Percentiles rank a stretch among this genome's conserved stretches.
These are phyloP conservation scores for Ptychobarbus kaznakovi DNA, from an alignment of 2,797 vertebrate genomes.

Conservation along the genomic window DNA sequence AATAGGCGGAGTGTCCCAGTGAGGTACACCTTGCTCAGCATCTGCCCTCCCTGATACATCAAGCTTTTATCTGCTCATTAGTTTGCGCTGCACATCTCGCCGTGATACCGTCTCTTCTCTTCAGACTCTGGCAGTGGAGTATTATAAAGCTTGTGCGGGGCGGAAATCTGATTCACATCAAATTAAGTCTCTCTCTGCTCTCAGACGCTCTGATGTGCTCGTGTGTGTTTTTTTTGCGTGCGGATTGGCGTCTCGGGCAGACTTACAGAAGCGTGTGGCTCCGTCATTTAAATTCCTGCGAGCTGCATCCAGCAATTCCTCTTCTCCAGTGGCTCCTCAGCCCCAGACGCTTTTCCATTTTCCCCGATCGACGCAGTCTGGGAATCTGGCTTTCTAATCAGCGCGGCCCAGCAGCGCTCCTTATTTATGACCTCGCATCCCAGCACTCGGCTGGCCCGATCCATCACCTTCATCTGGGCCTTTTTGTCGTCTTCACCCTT, in stretches of 20 bases:
- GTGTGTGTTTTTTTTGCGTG: slow-evolving; percentile 16
- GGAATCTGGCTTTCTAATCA: slow-evolving; percentile 44
- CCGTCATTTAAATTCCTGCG: slow-evolving; percentile 47
- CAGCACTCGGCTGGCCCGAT: neutral
- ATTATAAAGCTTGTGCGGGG: neutral
- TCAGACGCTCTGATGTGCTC: neutral
- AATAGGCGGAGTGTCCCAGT: neutral
- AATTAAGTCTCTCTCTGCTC: neutral
- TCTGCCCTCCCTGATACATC: neutral
- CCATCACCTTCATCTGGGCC: slow-evolving; percentile 33
- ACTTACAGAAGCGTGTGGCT: slow-evolving; percentile 34
- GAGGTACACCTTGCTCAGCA: slow-evolving; percentile 7
- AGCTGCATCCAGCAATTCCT: slow-evolving; percentile 17
- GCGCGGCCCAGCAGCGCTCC: neutral
- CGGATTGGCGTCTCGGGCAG: slow-evolving; percentile 28
- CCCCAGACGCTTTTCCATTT: slow-evolving; percentile 5
- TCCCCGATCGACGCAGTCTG: slow-evolving; percentile 22
- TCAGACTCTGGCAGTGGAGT: neutral
- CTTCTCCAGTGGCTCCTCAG: slow-evolving; percentile 9
- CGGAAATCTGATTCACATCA: neutral
- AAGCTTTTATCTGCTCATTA: slow-evolving; percentile 30
- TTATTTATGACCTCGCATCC: slow-evolving; percentile 45
- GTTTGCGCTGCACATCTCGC: slow-evolving; percentile 16
- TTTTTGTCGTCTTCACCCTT: slow-evolving; percentile 5
- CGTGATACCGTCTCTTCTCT: neutral